phyloP scores from a whole-genome alignment of 2,797 vertebrate species.

The Xiphophorus birchmanni region DNA sequence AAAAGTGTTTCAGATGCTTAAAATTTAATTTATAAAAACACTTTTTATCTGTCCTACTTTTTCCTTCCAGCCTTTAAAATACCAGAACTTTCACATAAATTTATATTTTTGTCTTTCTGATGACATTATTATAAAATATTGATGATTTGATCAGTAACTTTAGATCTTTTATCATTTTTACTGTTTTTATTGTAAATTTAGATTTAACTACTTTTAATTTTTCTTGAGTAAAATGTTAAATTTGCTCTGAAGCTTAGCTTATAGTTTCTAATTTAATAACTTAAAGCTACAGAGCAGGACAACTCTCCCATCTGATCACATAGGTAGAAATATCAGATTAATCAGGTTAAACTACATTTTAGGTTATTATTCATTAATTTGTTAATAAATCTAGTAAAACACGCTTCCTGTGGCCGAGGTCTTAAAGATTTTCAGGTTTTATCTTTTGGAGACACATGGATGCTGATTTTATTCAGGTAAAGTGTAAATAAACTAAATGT shows the following conservation, averaged over 20 bases:
- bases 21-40: too few relatives aligned
- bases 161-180: too few relatives aligned
- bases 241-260: background rate
- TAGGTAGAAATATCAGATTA: background rate
- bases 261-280: background rate
- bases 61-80: too few relatives aligned
- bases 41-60: too few relatives aligned
- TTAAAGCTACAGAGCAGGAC: background rate
- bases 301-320: too few relatives aligned
- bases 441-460: background rate
- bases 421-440: background rate
- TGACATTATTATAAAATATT: too few relatives aligned
- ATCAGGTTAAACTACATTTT: background rate
- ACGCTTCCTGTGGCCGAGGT: background rate
- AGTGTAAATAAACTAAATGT: background rate
- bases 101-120: too few relatives aligned
- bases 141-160: too few relatives aligned
- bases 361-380: background rate
- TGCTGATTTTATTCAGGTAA: background rate
- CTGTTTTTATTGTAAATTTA: too few relatives aligned
- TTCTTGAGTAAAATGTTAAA: background rate
- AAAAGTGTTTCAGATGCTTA: too few relatives aligned
- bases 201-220: too few relatives aligned
- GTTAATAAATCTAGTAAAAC: background rate
- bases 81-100: too few relatives aligned